Evolutionary conservation across 2,797 vertebrate species (phyloP), one percentile per base, ranked within the genome.

Genomic region (Argyrosomus regius): DNA sequence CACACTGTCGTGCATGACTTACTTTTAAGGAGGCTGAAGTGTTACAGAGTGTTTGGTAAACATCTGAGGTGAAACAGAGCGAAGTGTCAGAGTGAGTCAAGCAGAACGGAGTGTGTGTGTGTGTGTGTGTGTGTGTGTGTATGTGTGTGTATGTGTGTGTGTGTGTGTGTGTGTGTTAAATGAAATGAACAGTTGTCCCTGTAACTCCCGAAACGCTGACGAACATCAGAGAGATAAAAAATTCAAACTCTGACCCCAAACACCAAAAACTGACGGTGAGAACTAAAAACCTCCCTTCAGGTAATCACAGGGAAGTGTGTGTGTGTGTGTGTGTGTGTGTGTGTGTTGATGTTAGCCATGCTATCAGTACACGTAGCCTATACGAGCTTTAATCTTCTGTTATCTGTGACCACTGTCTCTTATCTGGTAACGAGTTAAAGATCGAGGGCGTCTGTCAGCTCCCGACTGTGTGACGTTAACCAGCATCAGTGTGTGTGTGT

Each of bases 381-480:
- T 63, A 82, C 68, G 3, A 80, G 85, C 74, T 74, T 52, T 66
- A 77, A 84, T 86, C 81, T 26, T 58, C 65, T 62, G 22, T 70
- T 87, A 87, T 87, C 88, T 70, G n/a, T n/a, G 18, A 61, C 52
- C 75, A 49, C 39, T 0, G 62, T 59, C 28, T 82, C 72, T 89
- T 88, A 89, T 88, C 89, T 73, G 72, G 45, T 72, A 65, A 85
- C 58, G 35, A 88, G 73, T 81, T 67, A 75, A 72, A 85, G 81
- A 82, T 73, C 14, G 72, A 74, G 58, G 52, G 1, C 45, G 50
- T 71, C 75, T 83, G 86, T 80, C 88, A 81, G 72, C 80, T 82
- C n/a, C 76, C 50, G 4, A 56, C 75, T 26, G 71, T 28, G 78
- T 43, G 22, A 87, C 78, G 68, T 31, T 84, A 82, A 75, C 78